A percentile compares a stretch with the other conserved stretches of the same genome.
Conservation (phyloP, 1,140 invertebrate genomes). For the Bicyclus anynana region DNA sequence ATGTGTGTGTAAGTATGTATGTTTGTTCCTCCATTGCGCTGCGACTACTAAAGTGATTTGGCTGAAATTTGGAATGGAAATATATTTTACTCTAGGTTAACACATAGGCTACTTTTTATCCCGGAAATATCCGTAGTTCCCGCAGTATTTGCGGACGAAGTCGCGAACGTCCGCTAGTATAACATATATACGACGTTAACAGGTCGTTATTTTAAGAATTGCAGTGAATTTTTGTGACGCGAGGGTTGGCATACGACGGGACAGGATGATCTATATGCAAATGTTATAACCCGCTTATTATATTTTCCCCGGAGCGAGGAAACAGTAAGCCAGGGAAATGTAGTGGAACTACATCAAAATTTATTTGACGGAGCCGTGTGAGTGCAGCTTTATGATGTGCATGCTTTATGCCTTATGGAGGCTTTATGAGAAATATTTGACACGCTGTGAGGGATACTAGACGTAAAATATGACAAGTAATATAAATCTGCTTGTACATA, state of each 20-base stretch:
- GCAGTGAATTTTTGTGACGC: conserved; percentile 30
- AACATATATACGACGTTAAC: conserved; percentile 24
- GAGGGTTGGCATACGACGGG: conserved; percentile 37
- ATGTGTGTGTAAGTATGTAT: no score
- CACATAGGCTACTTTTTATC: no score
- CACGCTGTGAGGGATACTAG: neutral
- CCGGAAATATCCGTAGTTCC: no score
- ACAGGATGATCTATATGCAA: conserved; percentile 72
- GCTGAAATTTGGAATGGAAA: no score
- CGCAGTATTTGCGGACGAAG: no score
- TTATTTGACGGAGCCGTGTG: conserved; percentile 29
- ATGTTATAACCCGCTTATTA: conserved; percentile 74
- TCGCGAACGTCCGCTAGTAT: no score
- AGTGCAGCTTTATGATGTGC: conserved; percentile 21
- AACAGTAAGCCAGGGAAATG: conserved; percentile 52
- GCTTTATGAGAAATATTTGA: conserved; percentile 11
- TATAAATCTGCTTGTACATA: neutral
- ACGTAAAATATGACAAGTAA: neutral
- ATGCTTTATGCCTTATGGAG: conserved; percentile 8
- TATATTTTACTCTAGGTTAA: no score
- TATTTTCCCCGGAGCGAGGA: conserved; percentile 53
- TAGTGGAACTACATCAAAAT: conserved; percentile 53
- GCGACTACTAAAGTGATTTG: no score
- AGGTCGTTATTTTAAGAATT: conserved; percentile 31
- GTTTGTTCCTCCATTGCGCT: no score